These are phyloP conservation scores for Sminthurinus aureus DNA, from an alignment of 2,888 invertebrate genomes.

Conservation along the genomic window DNA sequence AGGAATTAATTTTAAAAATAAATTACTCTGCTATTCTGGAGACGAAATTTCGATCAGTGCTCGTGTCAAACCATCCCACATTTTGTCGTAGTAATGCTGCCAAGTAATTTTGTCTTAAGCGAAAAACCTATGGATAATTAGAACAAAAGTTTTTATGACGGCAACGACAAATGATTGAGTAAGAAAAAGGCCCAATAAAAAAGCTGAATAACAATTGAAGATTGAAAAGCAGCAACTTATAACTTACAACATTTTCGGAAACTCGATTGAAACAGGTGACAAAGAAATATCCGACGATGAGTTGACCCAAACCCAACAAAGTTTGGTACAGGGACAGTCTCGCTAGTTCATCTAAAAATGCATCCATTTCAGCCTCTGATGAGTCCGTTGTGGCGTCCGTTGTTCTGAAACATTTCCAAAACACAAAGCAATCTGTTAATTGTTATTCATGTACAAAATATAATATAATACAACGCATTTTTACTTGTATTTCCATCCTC, in stretches of 20 bases:
- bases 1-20: neutral
- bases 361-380: neutral
- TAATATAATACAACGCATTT: no score
- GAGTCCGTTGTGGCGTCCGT: no score
- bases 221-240: neutral
- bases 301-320: conserved; percentile 70
- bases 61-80: conserved; percentile 59
- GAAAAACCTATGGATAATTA: conserved; percentile 43
- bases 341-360: conserved; percentile 13
- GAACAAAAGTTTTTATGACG: neutral
- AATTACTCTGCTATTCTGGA: conserved; percentile 57
- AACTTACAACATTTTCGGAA: conserved; percentile 73
- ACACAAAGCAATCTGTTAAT: no score
- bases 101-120: conserved; percentile 51
- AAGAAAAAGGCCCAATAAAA: neutral
- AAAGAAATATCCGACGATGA: conserved; percentile 72
- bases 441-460: no score
- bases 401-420: no score
- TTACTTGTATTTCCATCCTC: no score
- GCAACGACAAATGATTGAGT: no score
- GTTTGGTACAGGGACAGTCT: conserved; percentile 66
- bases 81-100: conserved; percentile 54
- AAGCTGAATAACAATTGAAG: neutral
- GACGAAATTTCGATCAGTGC: conserved; percentile 57
- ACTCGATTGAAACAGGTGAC: conserved; percentile 75